Evolutionary conservation across 1,140 invertebrate species (phyloP), one percentile per base, ranked within the genome.

Genomic region (Alviniconcha marisindica): DNA sequence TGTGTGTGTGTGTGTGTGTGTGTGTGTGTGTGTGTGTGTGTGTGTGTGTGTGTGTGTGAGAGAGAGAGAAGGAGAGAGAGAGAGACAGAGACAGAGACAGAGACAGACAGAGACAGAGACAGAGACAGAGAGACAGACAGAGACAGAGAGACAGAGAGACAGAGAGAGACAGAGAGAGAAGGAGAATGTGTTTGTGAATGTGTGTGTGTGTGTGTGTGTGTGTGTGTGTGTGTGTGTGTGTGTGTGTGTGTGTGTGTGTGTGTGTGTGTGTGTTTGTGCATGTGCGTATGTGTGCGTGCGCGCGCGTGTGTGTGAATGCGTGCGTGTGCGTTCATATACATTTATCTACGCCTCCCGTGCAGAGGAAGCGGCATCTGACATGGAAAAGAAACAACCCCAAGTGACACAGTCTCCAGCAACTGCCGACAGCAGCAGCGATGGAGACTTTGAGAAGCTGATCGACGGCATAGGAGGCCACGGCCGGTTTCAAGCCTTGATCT

Each of bases 401-500:
- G 28, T 14, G 63, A 69, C 5, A 7, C 5, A 0, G 28, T 2
- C 10, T 12, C 14, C 10, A 69, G 36, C 28, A 12, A 28, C 63
- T 14, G 33, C 5, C 14, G 28, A 14, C 33, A 31, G 33, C 28
- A 5, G 3, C 28, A 69, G n/a, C 3, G 42, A 31, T 33, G 73
- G 51, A 12, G 73, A 76, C 42, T 33, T 76, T 40, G 71, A 76
- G 40, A 76, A n/a, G 0, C 73, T 76, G 7, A 42, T 76, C 10
- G n/a, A 48, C 42, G 18, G 28, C 4, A 54, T 76, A 21, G 73
- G 73, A 28, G 73, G 73, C 15, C 73, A 76, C 36, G 73, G 73
- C 4, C 44, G 21, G 10, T 76, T 76, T n/a, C 73, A 76, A 42
- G 0, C 51, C 73, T 54, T 76, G 24, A 4, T 76, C 42, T 76